Conservation (phyloP, 2,113 vertebrate species). For the Pseudorasbora parva region DNA sequence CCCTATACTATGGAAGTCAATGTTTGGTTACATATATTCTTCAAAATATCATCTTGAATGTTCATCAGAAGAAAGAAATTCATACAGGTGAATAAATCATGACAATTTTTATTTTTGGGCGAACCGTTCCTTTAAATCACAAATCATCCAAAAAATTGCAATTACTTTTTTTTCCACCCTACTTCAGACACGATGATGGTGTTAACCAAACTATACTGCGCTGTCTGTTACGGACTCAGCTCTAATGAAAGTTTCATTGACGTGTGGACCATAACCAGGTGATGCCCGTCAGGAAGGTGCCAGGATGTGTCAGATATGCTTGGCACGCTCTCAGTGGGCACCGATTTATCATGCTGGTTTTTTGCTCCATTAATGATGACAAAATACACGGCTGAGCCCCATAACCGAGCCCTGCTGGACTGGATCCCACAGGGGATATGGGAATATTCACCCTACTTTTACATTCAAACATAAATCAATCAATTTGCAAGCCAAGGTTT, state of each 20-base stretch:
- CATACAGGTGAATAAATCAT: too few relatives aligned
- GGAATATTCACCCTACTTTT: neutral
- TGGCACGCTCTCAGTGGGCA: neutral
- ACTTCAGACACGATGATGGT: neutral
- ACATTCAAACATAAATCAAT: neutral
- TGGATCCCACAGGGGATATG: neutral
- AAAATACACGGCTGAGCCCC: neutral
- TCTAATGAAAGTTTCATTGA: neutral
- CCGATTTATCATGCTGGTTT: neutral
- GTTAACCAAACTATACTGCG: neutral
- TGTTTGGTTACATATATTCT: too few relatives aligned
- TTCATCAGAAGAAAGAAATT: too few relatives aligned
- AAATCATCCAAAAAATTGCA: too few relatives aligned
- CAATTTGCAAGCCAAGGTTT: too few relatives aligned
- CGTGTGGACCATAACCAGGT: neutral
- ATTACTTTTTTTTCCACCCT: too few relatives aligned
- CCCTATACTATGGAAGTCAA: too few relatives aligned
- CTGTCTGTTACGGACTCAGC: neutral
- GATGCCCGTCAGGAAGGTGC: neutral
- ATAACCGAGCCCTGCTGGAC: neutral
- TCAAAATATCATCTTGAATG: too few relatives aligned
- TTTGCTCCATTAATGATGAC: conserved; percentile 3
- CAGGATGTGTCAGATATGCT: neutral
- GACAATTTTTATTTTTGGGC: too few relatives aligned
- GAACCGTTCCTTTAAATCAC: too few relatives aligned